Conservation (phyloP, 2,113 vertebrate genomes). For the Malurus alboscapulatus region DNA sequence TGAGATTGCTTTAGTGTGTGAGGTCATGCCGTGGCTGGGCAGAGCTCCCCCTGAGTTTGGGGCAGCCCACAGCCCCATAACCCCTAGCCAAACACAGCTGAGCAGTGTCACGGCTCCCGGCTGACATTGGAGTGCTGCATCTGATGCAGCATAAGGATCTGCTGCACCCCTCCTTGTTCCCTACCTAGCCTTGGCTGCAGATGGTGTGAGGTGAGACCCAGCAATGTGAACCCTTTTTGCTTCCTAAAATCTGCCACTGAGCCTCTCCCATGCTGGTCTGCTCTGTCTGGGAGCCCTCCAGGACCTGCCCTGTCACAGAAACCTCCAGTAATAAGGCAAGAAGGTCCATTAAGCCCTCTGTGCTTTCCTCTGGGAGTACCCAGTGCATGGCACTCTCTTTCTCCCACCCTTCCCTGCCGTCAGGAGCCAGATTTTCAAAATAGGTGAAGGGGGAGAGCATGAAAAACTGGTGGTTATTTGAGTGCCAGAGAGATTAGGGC, state of each 20-base stretch:
- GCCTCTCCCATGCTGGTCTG: neutral
- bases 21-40: neutral
- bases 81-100: neutral
- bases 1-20: neutral
- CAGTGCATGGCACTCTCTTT: neutral
- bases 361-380: neutral
- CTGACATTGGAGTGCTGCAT: neutral
- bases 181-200: neutral
- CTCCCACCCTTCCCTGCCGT: accelerated
- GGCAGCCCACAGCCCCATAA: neutral
- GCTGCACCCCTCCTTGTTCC: neutral
- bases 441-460: slow-evolving; percentile 30
- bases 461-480: neutral
- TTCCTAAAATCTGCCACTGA: neutral
- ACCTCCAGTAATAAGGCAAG: neutral
- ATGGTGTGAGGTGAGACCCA: neutral
- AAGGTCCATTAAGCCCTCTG: neutral
- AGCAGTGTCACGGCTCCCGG: neutral
- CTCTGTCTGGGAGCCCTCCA: neutral
- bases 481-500: slow-evolving; percentile 61
- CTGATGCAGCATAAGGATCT: neutral
- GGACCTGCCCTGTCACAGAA: neutral
- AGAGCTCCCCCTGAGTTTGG: neutral
- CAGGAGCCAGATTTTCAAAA: neutral
- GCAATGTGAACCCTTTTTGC: accelerated